Evolutionary conservation across 2,113 vertebrate genomes (phyloP).

Genomic region (Gadus chalcogrammus): DNA sequence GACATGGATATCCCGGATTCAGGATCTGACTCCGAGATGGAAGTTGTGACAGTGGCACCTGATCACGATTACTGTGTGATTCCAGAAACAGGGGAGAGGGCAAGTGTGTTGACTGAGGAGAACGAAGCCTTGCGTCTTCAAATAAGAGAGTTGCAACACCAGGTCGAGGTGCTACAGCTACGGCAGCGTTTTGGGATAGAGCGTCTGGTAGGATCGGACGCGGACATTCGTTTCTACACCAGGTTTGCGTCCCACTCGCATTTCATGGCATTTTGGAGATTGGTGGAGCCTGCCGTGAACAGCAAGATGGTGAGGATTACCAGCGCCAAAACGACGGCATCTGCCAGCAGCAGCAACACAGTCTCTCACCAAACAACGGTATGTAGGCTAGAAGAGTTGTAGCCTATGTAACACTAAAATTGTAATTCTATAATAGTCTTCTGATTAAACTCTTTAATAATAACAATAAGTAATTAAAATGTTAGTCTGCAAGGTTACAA

Average conservation of each 20-base stretch:
- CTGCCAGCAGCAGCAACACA: not conserved
- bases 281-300: constrained; percentile 13
- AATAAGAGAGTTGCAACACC: no score
- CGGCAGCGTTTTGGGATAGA: no score
- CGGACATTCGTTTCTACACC: not conserved
- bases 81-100: no score
- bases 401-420: not conserved
- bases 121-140: no score
- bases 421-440: not conserved
- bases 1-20: no score
- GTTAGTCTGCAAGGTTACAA: not conserved
- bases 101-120: no score
- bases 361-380: not conserved
- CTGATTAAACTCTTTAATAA: not conserved
- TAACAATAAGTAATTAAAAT: not conserved
- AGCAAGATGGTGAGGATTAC: constrained; percentile 12
- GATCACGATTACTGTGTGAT: no score
- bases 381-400: not conserved
- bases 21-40: not conserved
- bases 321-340: not conserved
- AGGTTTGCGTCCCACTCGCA: constrained; percentile 21
- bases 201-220: no score
- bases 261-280: constrained; percentile 11
- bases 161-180: no score
- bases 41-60: no score